These are phyloP conservation scores for Drosophila bocqueti DNA, from an alignment of 1,140 invertebrate species.

Conservation along the genomic window DNA sequence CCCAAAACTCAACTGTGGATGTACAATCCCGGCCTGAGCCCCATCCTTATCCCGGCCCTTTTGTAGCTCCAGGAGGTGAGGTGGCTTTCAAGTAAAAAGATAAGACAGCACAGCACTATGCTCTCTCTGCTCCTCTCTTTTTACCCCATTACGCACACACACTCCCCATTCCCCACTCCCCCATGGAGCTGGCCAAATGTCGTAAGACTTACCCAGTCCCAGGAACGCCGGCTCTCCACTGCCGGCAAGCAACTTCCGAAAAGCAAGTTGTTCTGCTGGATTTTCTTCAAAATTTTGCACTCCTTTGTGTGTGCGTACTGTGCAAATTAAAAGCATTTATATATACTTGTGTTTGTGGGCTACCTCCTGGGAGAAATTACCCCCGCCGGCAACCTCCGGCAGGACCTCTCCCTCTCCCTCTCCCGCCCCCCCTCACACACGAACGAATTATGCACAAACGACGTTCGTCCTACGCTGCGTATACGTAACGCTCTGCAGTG, in stretches of 20 bases:
- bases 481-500: slow-evolving; percentile 65
- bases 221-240: not conserved
- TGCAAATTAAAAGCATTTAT: slow-evolving; percentile 80
- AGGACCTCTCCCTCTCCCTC: not conserved
- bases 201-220: slow-evolving; percentile 66
- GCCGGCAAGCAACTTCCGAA: slow-evolving; percentile 21
- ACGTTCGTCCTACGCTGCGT: slow-evolving; percentile 65
- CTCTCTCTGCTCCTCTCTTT: slow-evolving; percentile 14
- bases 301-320: slow-evolving; percentile 56
- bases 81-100: slow-evolving; percentile 74
- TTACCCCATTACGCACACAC: slow-evolving; percentile 4
- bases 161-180: not conserved
- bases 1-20: slow-evolving; percentile 61
- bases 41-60: not conserved
- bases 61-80: slow-evolving; percentile 19
- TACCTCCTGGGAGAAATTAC: slow-evolving; percentile 74
- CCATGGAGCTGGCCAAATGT: slow-evolving; percentile 19
- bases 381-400: slow-evolving; percentile 1
- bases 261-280: slow-evolving; percentile 44
- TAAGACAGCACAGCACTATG: slow-evolving; percentile 69
- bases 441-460: slow-evolving; percentile 77
- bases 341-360: slow-evolving; percentile 42
- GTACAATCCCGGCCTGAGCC: slow-evolving; percentile 15
- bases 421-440: not conserved
- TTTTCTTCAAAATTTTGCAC: slow-evolving; percentile 79